Evolutionary conservation across 2,888 invertebrate genomes (phyloP), one percentile per base, ranked within the genome.

Genomic region (Norana najaformis): DNA sequence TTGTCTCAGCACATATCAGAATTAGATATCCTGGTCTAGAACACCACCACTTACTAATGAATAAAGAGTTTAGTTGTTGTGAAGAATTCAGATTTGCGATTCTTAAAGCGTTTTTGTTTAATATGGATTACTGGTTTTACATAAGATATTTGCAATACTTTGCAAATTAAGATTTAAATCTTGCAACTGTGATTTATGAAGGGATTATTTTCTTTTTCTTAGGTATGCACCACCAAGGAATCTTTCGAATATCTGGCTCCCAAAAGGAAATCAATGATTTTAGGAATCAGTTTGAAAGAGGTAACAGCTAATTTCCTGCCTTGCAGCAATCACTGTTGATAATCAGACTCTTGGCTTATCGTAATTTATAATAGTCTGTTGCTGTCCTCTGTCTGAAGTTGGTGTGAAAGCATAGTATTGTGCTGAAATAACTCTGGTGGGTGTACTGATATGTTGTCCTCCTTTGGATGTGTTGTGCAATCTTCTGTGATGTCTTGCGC

Each of bases 231-330:
- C 98, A 98, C 96, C 98, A 98, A 95, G 99, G 99, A 92, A 97
- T 99, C 93, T 99, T 99, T 96, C 96, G 99, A 93, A 98, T 99
- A 90, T 98, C 98, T 36, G 99, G 96, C 36, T 95, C 96, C 37
- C 98, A 98, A 95, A 97, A 98, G 92, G 99, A 99, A 96, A 98
- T 98, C 94, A 97, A 97, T 94, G 97, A 98, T 94, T 97, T 98
- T 95, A 96, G 97, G 92, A 97, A 97, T 94, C 96, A 97, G 93
- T 99, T 98, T 96, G 98, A 98, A 95, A 96, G 97, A 94, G 98
- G 98, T 93, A 91, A 69, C 69, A 16, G 0, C 69, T 69, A n/a
- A 13, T 16, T 53, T 23, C 30, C 53, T 98, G 93, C 91, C 37
- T 39, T 85, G 69, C n/a, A 69, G 69, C 11, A 30, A 69, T 69